phyloP scores from a whole-genome alignment of 53 echinoderm and acorn worm genomes.

The Mesocentrotus franciscanus region DNA sequence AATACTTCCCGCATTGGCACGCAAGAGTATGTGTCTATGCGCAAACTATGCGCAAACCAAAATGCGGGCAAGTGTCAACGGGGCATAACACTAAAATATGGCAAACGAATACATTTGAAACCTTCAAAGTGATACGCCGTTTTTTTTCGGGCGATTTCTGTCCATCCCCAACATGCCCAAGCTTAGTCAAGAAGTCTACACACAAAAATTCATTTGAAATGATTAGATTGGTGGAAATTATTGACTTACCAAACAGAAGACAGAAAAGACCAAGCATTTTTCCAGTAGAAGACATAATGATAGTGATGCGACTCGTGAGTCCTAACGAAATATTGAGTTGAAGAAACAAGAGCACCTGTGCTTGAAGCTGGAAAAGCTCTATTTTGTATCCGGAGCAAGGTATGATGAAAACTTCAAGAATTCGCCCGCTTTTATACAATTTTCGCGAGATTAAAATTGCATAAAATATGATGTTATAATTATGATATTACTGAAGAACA shows the following conservation, averaged over 20 bases:
- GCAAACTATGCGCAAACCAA: too few species aligned
- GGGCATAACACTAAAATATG: too few species aligned
- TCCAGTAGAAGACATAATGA: background rate
- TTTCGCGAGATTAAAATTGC: background rate
- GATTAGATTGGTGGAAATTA: background rate
- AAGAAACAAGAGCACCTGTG: background rate
- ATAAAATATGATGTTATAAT: background rate
- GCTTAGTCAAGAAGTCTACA: too few species aligned
- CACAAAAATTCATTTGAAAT: background rate
- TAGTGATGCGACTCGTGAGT: background rate
- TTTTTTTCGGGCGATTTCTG: too few species aligned
- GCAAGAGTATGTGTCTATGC: too few species aligned
- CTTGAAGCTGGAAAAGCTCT: background rate
- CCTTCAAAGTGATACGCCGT: too few species aligned
- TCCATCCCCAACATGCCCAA: too few species aligned
- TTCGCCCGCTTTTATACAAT: conserved; percentile 1
- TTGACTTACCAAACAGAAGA: conserved; percentile 18
- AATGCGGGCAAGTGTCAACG: too few species aligned
- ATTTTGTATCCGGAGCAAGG: background rate
- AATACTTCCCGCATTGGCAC: too few species aligned
- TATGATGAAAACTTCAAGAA: background rate
- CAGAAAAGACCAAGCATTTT: background rate
- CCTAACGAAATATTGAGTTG: background rate
- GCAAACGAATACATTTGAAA: too few species aligned
- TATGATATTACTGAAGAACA: background rate